Evolutionary conservation across 2,113 vertebrate species (phyloP).

Genomic region (Sarotherodon lohbergeri): DNA sequence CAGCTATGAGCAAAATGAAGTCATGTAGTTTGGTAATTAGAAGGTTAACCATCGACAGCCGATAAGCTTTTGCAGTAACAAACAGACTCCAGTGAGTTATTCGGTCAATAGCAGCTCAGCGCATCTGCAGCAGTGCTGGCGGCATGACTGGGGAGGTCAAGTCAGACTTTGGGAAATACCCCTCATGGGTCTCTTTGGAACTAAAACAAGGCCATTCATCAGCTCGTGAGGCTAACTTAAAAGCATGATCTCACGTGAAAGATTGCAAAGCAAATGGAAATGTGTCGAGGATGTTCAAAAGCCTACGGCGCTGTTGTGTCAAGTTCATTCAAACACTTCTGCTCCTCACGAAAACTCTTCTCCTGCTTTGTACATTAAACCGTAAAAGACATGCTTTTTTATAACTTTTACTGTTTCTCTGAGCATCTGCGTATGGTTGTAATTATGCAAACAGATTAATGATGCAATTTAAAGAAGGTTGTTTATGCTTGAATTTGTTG

Average conservation of each 20-base stretch:
- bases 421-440: neutral
- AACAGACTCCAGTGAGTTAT: neutral
- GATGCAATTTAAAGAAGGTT: neutral
- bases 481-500: neutral
- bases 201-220: neutral
- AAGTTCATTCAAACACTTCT: neutral
- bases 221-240: neutral
- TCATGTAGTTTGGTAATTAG: neutral
- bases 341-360: neutral
- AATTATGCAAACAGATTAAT: neutral
- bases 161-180: neutral
- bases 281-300: neutral
- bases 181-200: neutral
- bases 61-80: neutral
- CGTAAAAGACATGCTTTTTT: neutral
- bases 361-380: neutral
- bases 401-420: neutral
- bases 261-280: neutral
- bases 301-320: too few relatives aligned
- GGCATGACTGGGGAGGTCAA: neutral
- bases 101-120: neutral
- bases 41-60: rapidly evolving
- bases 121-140: neutral
- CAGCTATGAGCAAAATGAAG: neutral
- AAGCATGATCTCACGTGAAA: neutral